phyloP scores from a whole-genome alignment of 2,797 vertebrate species.

The Knipowitschia caucasica region DNA sequence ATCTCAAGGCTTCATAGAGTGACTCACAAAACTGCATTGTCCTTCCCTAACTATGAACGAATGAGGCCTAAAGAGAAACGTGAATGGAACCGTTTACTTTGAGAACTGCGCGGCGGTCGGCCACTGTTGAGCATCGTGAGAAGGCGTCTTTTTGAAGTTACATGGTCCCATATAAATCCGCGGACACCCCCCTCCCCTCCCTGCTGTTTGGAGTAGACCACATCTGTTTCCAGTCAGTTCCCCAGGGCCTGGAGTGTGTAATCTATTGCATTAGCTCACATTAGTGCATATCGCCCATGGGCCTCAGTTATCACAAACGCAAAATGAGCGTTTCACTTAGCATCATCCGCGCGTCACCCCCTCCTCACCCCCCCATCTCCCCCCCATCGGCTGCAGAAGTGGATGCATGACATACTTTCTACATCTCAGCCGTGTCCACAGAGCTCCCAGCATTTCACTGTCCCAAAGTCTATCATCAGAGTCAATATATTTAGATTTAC shows the following conservation, averaged over 20 bases:
- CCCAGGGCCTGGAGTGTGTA: conserved; percentile 75
- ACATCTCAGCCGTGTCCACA: neutral
- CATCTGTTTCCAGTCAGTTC: conserved; percentile 76
- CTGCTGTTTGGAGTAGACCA: conserved; percentile 66
- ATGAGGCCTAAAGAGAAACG: no score
- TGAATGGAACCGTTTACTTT: no score
- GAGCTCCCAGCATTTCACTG: neutral
- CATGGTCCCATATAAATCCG: no score
- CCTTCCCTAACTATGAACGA: no score
- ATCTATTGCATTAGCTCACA: conserved; percentile 89
- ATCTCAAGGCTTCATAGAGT: no score
- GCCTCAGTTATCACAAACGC: conserved; percentile 81
- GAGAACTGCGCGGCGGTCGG: no score
- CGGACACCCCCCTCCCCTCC: conserved; percentile 26
- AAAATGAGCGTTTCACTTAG: conserved; percentile 85
- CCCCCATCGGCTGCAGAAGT: neutral
- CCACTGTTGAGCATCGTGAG: no score
- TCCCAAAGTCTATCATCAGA: no score
- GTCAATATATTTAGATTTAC: neutral
- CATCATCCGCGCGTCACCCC: conserved; percentile 73
- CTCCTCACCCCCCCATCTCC: neutral
- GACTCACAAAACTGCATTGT: no score
- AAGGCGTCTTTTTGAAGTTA: no score
- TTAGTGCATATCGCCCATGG: conserved; percentile 85
- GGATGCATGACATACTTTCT: neutral